Conservation (phyloP, 2,888 invertebrate species). For the Dicyrtoma fusca region DNA sequence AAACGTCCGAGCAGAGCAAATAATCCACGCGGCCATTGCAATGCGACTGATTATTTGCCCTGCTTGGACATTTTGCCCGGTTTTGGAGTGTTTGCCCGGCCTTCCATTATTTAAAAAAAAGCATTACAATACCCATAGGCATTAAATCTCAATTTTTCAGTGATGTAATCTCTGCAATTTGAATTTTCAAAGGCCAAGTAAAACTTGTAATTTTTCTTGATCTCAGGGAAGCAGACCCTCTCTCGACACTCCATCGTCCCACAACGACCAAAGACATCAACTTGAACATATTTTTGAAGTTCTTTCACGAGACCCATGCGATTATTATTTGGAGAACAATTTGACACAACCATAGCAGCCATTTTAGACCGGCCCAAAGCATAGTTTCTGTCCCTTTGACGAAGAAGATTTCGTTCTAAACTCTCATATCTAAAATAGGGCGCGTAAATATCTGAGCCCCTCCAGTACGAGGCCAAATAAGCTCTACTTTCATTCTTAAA, state of each 20-base stretch:
- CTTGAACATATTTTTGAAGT: conserved; percentile 80
- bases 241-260: conserved; percentile 74
- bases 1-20: no score
- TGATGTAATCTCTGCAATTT: conserved; percentile 30
- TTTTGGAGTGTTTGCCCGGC: no score
- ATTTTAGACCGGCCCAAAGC: conserved; percentile 47
- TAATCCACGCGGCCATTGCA: no score
- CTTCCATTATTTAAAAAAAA: no score
- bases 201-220: conserved; percentile 58
- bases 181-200: conserved; percentile 59
- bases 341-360: conserved; percentile 53
- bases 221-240: conserved; percentile 45
- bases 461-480: no score
- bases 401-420: no score
- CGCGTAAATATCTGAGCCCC: no score
- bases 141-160: conserved; percentile 6
- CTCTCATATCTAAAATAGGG: no score
- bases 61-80: no score
- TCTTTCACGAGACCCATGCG: conserved; percentile 85
- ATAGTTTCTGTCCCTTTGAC: conserved; percentile 43
- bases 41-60: no score
- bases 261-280: conserved; percentile 90
- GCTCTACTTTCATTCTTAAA: no score
- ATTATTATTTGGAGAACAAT: conserved; percentile 48
- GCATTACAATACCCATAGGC: conserved; percentile 3